phyloP scores from a whole-genome alignment of 2,888 invertebrate species.

The Ennomos quercinarius region DNA sequence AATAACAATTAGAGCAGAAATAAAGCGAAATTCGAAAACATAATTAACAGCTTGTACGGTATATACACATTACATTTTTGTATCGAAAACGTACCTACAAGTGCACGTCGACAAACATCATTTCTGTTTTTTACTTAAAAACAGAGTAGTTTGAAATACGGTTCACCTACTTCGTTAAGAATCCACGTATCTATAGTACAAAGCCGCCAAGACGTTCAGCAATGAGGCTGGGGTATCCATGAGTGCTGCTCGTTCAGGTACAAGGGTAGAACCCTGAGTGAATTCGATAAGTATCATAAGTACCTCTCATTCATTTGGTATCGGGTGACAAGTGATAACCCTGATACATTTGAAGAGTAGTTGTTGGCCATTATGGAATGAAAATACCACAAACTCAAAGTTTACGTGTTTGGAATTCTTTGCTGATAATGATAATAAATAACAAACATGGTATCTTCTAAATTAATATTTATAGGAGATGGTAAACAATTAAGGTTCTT shows the following conservation, averaged over 20 bases:
- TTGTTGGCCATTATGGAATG: neutral
- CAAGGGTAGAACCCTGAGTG: slow-evolving; percentile 7
- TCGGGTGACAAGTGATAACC: neutral
- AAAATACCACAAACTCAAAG: neutral
- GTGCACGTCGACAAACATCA: neutral
- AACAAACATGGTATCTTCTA: slow-evolving; percentile 8
- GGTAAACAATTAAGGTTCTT: neutral
- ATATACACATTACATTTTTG: too few relatives aligned
- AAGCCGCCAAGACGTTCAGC: neutral
- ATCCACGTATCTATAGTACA: neutral
- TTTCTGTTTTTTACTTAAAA: slow-evolving; percentile 18
- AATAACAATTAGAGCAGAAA: too few relatives aligned
- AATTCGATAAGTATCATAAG: too few relatives aligned
- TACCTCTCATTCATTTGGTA: slow-evolving; percentile 4
- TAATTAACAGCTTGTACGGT: too few relatives aligned
- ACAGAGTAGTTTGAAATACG: slow-evolving; percentile 7
- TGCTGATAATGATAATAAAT: slow-evolving; percentile 10
- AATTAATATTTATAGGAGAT: slow-evolving; percentile 9
- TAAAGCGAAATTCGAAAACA: too few relatives aligned
- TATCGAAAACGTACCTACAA: too few relatives aligned
- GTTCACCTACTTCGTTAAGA: neutral
- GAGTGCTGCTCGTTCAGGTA: neutral
- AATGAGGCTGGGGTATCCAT: neutral
- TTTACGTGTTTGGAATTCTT: slow-evolving; percentile 3
- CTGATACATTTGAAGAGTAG: neutral